Conservation (phyloP, 2,888 invertebrate species). For the Ophion ventricosus region DNA sequence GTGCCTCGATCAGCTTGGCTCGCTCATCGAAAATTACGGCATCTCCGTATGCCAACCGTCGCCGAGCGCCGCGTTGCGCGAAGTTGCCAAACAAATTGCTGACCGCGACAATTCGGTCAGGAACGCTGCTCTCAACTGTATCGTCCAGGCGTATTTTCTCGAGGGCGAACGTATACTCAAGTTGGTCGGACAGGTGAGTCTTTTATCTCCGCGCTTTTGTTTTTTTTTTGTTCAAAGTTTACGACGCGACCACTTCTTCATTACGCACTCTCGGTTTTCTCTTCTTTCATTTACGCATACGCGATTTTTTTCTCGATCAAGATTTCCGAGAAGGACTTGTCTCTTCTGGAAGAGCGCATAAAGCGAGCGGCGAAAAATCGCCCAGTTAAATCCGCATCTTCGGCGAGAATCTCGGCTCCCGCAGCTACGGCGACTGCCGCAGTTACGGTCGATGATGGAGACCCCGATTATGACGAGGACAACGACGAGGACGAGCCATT, state of each 20-base stretch:
- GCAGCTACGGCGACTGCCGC: slow-evolving; percentile 78
- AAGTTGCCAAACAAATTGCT: slow-evolving; percentile 97
- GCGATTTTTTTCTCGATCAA: slow-evolving; percentile 76
- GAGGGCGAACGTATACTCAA: slow-evolving; percentile 96
- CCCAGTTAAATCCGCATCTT: slow-evolving; percentile 84
- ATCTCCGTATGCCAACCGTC: slow-evolving; percentile 92
- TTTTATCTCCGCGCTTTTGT: background rate
- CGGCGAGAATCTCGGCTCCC: slow-evolving; percentile 82
- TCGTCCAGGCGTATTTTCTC: slow-evolving; percentile 94
- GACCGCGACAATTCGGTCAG: slow-evolving; percentile 98
- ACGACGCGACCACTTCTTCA: background rate
- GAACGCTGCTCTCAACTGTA: slow-evolving; percentile 97
- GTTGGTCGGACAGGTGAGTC: slow-evolving; percentile 92
- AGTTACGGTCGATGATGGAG: slow-evolving; percentile 69
- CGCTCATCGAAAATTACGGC: slow-evolving; percentile 93
- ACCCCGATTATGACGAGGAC: slow-evolving; percentile 73
- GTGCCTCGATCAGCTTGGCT: slow-evolving; percentile 96
- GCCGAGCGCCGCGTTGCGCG: slow-evolving; percentile 91
- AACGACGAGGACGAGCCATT: slow-evolving; percentile 63
- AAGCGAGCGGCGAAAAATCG: slow-evolving; percentile 92
- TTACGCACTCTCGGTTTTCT: slow-evolving; percentile 31
- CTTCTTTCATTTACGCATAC: no score
- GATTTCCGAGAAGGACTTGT: slow-evolving; percentile 97
- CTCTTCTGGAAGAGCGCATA: slow-evolving; percentile 97
- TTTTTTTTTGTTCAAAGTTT: background rate